Percentiles rank a stretch among this genome's conserved stretches.
These are phyloP conservation scores for Drosophila neotestacea DNA, from an alignment of 2,888 invertebrate species.

Conservation along the genomic window DNA sequence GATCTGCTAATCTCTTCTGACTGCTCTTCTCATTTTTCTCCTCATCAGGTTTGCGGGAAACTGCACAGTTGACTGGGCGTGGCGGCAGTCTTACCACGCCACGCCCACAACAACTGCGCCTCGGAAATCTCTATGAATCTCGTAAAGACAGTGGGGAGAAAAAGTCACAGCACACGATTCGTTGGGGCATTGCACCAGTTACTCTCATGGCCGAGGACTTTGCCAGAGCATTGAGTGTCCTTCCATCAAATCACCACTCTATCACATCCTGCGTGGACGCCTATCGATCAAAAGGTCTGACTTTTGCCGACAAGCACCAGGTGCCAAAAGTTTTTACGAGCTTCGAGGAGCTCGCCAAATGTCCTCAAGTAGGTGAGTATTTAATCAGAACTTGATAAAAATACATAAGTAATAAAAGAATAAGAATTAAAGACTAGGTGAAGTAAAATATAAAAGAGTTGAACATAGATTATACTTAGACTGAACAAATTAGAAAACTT, in stretches of 20 bases:
- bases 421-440: no score
- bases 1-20: constrained; percentile 33
- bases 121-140: constrained; percentile 8
- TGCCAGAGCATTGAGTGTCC: constrained; percentile 88
- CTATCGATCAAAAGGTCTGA: constrained; percentile 88
- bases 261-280: constrained; percentile 91
- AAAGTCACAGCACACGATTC: constrained; percentile 27
- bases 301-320: constrained; percentile 90
- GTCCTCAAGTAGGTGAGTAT: constrained; percentile 89
- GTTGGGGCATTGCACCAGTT: constrained; percentile 93
- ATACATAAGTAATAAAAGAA: no score
- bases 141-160: neutral
- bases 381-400: no score
- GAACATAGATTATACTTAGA: no score
- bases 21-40: neutral
- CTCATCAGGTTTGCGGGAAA: neutral
- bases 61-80: constrained; percentile 6
- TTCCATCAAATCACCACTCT: constrained; percentile 88
- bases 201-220: constrained; percentile 95
- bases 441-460: no score
- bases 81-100: constrained; percentile 3
- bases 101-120: constrained; percentile 17
- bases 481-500: no score
- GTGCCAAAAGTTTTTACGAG: constrained; percentile 90
- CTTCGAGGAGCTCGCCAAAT: constrained; percentile 90